These are phyloP conservation scores for Drosophila borborema DNA, from an alignment of 2,888 invertebrate species.

Conservation along the genomic window DNA sequence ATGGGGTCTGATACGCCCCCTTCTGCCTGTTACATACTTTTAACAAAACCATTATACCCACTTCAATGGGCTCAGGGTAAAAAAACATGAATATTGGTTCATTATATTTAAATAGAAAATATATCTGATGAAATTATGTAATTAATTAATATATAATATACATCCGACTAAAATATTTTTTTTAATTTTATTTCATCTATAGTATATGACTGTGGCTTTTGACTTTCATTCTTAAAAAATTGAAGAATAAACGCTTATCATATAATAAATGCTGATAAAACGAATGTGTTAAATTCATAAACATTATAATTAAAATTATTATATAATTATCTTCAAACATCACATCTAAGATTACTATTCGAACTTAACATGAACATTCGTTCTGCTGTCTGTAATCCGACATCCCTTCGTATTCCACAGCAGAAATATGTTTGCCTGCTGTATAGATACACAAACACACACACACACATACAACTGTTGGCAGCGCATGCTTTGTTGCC, in stretches of 20 bases:
- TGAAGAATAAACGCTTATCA: not conserved
- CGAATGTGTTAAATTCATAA: not conserved
- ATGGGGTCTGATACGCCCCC: too few species aligned
- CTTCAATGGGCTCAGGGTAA: too few species aligned
- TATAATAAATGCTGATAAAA: not conserved
- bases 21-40: too few species aligned
- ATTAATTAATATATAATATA: not conserved
- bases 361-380: not conserved
- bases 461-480: slow-evolving; percentile 4
- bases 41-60: too few species aligned
- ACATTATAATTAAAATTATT: not conserved
- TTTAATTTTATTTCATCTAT: not conserved
- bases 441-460: slow-evolving; percentile 1
- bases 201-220: too few species aligned
- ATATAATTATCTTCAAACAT: not conserved
- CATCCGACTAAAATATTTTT: not conserved
- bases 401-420: slow-evolving; percentile 16
- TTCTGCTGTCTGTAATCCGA: not conserved
- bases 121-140: not conserved
- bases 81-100: too few species aligned
- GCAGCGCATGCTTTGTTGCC: slow-evolving; percentile 21
- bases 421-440: not conserved
- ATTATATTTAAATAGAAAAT: not conserved
- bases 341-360: not conserved
- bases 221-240: too few species aligned